Conservation (phyloP, 2,113 vertebrate genomes). For the Desmodus rotundus region DNA sequence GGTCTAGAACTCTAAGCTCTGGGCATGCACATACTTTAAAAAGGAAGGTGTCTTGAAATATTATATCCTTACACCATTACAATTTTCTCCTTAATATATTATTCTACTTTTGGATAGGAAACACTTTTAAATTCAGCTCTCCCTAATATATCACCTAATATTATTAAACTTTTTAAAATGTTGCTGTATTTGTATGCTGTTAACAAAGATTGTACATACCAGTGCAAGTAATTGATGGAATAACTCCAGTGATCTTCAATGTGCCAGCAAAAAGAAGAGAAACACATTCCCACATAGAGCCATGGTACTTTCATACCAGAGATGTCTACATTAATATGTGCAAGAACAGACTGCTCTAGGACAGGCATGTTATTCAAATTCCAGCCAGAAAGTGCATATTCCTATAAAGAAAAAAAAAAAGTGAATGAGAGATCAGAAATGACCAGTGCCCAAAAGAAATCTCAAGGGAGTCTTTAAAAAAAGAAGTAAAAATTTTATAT, state of each 20-base stretch:
- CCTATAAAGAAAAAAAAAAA: conserved; percentile 80
- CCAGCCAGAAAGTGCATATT: conserved; percentile 97
- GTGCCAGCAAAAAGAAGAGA: conserved; percentile 99
- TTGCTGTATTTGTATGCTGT: background rate
- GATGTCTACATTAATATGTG: conserved; percentile 97
- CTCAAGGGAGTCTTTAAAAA: background rate
- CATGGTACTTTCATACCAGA: conserved; percentile 99
- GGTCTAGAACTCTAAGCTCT: background rate
- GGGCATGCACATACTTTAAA: background rate
- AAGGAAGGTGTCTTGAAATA: background rate
- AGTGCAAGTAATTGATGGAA: conserved; percentile 98
- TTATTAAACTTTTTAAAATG: background rate
- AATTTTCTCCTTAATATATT: background rate
- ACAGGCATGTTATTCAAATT: conserved; percentile 99
- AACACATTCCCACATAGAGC: conserved; percentile 99
- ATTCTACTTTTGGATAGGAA: background rate
- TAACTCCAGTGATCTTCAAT: conserved; percentile 99
- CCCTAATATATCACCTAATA: background rate
- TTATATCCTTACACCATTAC: background rate
- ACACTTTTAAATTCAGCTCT: conserved; percentile 13
- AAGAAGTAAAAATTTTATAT: background rate
- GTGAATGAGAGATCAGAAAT: background rate
- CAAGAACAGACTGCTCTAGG: conserved; percentile 96
- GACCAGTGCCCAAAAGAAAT: background rate
- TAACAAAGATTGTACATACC: conserved; percentile 80